A percentile compares a stretch with the other conserved stretches of the same genome.
Evolutionary conservation across 30 jellyfish, hydroid and myxozoan species (phyloP).

Genomic region (Hydractinia echinata): DNA sequence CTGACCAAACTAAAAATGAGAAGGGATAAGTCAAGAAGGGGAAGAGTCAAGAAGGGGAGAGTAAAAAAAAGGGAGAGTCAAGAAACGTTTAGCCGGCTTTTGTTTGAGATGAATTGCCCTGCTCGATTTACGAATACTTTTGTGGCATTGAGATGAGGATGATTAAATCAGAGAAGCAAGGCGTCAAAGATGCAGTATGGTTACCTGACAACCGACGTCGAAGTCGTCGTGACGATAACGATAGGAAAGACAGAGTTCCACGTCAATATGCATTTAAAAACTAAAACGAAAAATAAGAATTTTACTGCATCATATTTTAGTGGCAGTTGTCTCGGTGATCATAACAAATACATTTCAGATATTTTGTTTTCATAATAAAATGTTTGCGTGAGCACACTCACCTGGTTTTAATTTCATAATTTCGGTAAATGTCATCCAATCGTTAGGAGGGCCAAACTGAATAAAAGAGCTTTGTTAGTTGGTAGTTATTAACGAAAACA

Average conservation of each 20-base stretch:
- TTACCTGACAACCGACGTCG: too few relatives aligned
- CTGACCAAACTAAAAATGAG: not conserved
- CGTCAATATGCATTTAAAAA: not conserved
- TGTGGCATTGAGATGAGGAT: too few relatives aligned
- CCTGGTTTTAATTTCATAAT: not conserved
- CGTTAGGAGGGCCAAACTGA: too few relatives aligned
- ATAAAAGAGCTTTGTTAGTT: too few relatives aligned
- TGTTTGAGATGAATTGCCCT: too few relatives aligned
- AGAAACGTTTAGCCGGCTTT: too few relatives aligned
- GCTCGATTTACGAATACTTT: too few relatives aligned
- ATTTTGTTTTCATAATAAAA: not conserved
- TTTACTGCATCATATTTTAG: too few relatives aligned
- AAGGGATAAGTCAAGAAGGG: not conserved
- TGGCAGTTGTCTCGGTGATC: too few relatives aligned
- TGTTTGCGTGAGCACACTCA: not conserved
- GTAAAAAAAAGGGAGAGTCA: too few relatives aligned
- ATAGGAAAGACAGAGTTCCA: not conserved
- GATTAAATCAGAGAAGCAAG: not conserved
- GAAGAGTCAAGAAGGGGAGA: too few relatives aligned
- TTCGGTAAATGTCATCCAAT: slow-evolving; percentile 7
- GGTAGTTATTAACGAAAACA: not conserved
- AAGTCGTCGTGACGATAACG: not conserved
- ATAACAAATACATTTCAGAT: too few relatives aligned
- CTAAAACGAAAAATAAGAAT: not conserved
- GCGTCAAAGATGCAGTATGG: not conserved